Base-by-base conservation (phyloP, 2,888 invertebrate species). In the Eupithecia tripunctaria region DNA sequence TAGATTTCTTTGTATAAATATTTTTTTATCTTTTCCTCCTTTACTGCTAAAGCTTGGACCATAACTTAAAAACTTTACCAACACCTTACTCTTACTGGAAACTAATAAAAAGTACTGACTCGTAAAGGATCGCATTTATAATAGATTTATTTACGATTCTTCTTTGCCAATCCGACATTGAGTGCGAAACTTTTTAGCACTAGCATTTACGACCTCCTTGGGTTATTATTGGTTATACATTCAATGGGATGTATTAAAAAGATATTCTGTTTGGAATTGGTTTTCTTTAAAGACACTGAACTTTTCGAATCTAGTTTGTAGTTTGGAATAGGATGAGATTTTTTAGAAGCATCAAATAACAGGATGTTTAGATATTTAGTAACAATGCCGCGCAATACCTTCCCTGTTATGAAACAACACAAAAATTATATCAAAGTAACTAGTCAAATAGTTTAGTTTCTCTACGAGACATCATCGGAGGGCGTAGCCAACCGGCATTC, bases 101-200 rank as follows among this genome's bases (percentile, higher is more conserved):
- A 76, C 68, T 68, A 38, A 75, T 72, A 70, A 75, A 74, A 71
- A 71, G 74, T 69, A 73, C 72, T 71, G 60, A 73, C 38, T 65
- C 71, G 76, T 77, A 80, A 78, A 85, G 77, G 72, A 70, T 69
- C 51, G 80, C 81, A 82, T 85, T 32, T 56, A 64, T 64, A 64
- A 64, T 84, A 84, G 79, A 81, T 75, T 80, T 80, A 88, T 89
- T 89, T 89, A 89, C 83, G 88, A 84, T 62, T 76, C 78, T 82
- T 81, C 82, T 71, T 68, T 65, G 62, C 68, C 73, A 73, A 77
- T 70, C 75, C 74, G 85, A 86, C 85, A 79, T 85, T 82, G 83
- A 85, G 85, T 82, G 84, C 84, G 79, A 82, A 85, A 91, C 85
- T 89, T 90, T 90, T 91, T 88, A 89, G 85, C 82, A 82, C 64